Evolutionary conservation across 1,140 invertebrate species (phyloP), one percentile per base, ranked within the genome.

Genomic region (Condylostylus longicornis): DNA sequence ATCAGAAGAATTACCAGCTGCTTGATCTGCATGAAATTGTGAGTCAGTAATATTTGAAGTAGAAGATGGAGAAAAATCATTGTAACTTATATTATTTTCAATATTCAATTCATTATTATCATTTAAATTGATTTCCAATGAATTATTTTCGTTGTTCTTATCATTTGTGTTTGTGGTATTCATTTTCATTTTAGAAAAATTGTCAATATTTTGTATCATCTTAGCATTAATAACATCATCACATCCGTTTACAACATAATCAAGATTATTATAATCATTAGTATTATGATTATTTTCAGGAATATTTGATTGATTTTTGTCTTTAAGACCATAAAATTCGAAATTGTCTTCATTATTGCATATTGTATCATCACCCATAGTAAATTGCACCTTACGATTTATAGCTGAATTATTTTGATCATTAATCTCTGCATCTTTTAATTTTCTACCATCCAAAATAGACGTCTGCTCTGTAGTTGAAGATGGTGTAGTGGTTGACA

Each of bases 381-480:
- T 15, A 13, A 8, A n/a, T n/a, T n/a, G n/a, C n/a, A n/a, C n/a
- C n/a, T 30, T 49, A 37, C 38, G 49, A 51, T 51, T 49, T 46
- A 51, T 47, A 33, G 49, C 48, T 32, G 35, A 12, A 22, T 41
- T 25, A 13, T 43, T 28, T 12, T 31, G 29, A 14, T 41, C 35
- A 22, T 25, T 7, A 27, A 32, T 28, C 28, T 29, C 33, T 30
- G 18, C 18, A 12, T 36, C 34, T 32, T 36, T 27, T 31, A 23
- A 14, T 15, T 14, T 22, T 22, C 23, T 27, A 9, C 15, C 8
- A 8, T n/a, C 30, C 5, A 45, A 35, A 12, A 42, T 42, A n/a
- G n/a, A n/a, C 3, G 29, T 25, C 4, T 36, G 15, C 27, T 25
- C 9, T 4, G 43, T 41, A 17, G 52, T 47, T 37, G 49, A 42